These are phyloP conservation scores for Kryptopterus vitreolus DNA, from an alignment of 2,797 vertebrate genomes.

Conservation along the genomic window DNA sequence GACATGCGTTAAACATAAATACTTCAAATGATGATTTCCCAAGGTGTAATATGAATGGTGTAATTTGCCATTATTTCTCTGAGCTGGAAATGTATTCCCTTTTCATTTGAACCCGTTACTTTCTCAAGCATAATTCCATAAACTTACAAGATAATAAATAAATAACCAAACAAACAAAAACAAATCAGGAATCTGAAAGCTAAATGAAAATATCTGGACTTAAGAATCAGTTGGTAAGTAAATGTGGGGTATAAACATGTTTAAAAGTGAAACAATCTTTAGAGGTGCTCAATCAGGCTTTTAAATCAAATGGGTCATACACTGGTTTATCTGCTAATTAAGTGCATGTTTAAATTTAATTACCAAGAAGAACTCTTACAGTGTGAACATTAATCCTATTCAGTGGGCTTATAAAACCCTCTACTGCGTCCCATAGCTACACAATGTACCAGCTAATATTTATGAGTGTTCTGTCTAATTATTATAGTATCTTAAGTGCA, in stretches of 20 bases:
- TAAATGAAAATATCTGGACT: background rate
- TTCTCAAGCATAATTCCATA: background rate
- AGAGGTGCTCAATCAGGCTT: background rate
- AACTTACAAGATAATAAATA: background rate
- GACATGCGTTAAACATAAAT: background rate
- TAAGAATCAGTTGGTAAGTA: background rate
- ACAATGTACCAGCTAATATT: background rate
- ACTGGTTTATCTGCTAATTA: background rate
- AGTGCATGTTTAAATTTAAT: background rate
- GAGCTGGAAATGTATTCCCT: too few relatives aligned
- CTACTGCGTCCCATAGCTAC: background rate
- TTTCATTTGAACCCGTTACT: too few relatives aligned
- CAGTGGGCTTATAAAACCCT: background rate
- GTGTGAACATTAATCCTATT: background rate
- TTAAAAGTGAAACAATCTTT: background rate
- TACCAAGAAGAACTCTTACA: background rate
- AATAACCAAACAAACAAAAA: too few relatives aligned
- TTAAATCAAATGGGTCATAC: background rate
- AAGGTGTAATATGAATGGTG: background rate
- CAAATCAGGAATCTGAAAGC: background rate
- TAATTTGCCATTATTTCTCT: too few relatives aligned
- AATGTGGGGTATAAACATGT: background rate
- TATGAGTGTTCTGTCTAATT: background rate
- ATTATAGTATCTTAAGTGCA: background rate
- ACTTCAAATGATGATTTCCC: too few relatives aligned